Evolutionary conservation across 2,888 invertebrate species (phyloP), one percentile per base, ranked within the genome.

Genomic region (Epistrophe eligans): DNA sequence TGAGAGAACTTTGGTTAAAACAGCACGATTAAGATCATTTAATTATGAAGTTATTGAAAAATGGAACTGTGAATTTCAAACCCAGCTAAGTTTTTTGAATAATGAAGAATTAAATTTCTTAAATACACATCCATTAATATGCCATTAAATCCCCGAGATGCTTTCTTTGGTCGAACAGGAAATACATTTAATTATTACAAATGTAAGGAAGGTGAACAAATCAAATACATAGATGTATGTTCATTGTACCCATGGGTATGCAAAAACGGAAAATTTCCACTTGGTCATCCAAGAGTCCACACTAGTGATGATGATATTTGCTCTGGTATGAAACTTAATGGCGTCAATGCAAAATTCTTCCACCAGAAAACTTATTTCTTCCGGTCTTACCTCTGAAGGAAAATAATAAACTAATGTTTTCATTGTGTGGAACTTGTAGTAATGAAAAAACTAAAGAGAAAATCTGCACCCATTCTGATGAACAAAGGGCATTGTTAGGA

Each of bases 331-430:
- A n/a, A n/a, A n/a, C n/a, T n/a, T n/a, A n/a, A n/a, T n/a, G n/a
- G n/a, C n/a, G n/a, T n/a, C n/a, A n/a, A n/a, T n/a, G 73, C 3
- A 66, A 66, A 52, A 58, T 79, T 32, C 9, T 60, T 17, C 73
- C 79, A 11, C 77, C 90, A 0, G 40, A 88, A 50, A 67, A 84
- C 5, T 71, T 91, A 3, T 90, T 89, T 66, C 89, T 89, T 45
- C 91, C 90, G 0, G 90, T 91, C 2, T 66, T 91, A 0, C 90
- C 91, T 0, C 79, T 85, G 10, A 88, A 79, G 74, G 89, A 89
- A 11, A 84, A 89, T 43, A 80, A 89, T 1, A 90, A 90, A 55
- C 71, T 90, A 0, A 88, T 89, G 64, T 91, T 90, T 84, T 13
- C n/a, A 0, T n/a, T 32, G 4, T 57, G 35, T n/a, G 4, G n/a